These are phyloP conservation scores for Ptychodera flava DNA, from an alignment of 35 echinoderm and acorn worm genomes.

Conservation along the genomic window DNA sequence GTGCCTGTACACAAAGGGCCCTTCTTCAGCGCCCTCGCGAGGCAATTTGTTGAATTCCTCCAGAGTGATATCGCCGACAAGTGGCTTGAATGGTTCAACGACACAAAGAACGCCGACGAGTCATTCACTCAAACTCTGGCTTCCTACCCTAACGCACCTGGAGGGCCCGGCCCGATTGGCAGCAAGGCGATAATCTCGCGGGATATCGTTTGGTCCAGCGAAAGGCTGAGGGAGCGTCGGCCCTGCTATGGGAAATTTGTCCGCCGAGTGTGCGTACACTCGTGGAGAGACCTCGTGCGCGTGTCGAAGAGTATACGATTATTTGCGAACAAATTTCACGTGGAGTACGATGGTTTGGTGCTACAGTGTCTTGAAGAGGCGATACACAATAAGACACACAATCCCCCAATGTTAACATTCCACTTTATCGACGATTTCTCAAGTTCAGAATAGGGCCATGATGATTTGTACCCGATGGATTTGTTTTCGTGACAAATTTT, in stretches of 20 bases:
- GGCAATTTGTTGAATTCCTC: slow-evolving; percentile 50
- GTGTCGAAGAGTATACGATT: slow-evolving; percentile 28
- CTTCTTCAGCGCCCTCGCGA: slow-evolving; percentile 42
- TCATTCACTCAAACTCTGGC: slow-evolving; percentile 54
- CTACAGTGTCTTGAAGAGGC: slow-evolving; percentile 62
- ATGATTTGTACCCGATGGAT: no score
- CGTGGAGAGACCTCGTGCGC: slow-evolving; percentile 40
- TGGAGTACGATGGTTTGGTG: slow-evolving; percentile 46
- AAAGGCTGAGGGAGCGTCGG: slow-evolving; percentile 7
- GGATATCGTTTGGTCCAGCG: slow-evolving; percentile 57
- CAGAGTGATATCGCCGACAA: slow-evolving; percentile 41
- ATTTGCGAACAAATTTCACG: slow-evolving; percentile 68
- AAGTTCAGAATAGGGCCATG: no score
- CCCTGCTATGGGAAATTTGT: slow-evolving; percentile 66
- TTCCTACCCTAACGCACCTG: slow-evolving; percentile 28
- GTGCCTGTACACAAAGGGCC: slow-evolving; percentile 61
- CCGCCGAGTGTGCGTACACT: slow-evolving; percentile 42
- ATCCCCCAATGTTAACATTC: no score
- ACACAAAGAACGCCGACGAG: slow-evolving; percentile 61
- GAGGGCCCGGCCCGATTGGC: slow-evolving; percentile 31
- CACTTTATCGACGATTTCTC: no score
- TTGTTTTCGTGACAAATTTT: no score
- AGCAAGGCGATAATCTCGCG: slow-evolving; percentile 52
- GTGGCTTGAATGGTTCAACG: slow-evolving; percentile 50
- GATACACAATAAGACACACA: slow-evolving; percentile 43